Conservation (phyloP, 2,888 invertebrate species). For the Lacanobia oleracea region DNA sequence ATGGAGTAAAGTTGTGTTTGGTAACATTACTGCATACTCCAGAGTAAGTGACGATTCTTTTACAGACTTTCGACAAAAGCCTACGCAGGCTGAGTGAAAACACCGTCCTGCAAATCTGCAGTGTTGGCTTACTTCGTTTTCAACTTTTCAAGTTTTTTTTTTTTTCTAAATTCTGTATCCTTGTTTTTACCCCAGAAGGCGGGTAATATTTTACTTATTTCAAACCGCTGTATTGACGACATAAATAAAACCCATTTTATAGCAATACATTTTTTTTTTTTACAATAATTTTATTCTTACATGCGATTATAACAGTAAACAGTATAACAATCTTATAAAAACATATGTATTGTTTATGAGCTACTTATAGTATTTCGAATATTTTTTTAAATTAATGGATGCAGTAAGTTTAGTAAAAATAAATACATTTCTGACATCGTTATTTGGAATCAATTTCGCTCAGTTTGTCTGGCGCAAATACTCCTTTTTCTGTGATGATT, state of each 20-base stretch:
- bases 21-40: too few species aligned
- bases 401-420: conserved; percentile 46
- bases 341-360: conserved; percentile 59
- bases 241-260: conserved; percentile 10
- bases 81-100: background rate
- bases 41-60: too few species aligned
- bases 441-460: conserved; percentile 74
- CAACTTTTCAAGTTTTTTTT: background rate
- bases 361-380: conserved; percentile 62
- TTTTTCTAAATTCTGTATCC: background rate
- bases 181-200: too few species aligned
- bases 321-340: conserved; percentile 69
- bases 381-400: conserved; percentile 54
- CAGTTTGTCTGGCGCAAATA: conserved; percentile 92
- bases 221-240: background rate
- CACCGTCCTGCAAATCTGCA: background rate
- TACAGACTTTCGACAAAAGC: too few species aligned
- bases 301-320: conserved; percentile 68
- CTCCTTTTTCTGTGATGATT: conserved; percentile 98
- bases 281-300: conserved; percentile 68
- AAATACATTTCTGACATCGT: conserved; percentile 45
- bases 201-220: background rate
- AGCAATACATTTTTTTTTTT: conserved; percentile 29
- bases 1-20: too few species aligned
- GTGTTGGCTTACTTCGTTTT: background rate